Evolutionary conservation across 1,140 invertebrate genomes (phyloP), one percentile per base, ranked within the genome.

Genomic region (Atta texana): DNA sequence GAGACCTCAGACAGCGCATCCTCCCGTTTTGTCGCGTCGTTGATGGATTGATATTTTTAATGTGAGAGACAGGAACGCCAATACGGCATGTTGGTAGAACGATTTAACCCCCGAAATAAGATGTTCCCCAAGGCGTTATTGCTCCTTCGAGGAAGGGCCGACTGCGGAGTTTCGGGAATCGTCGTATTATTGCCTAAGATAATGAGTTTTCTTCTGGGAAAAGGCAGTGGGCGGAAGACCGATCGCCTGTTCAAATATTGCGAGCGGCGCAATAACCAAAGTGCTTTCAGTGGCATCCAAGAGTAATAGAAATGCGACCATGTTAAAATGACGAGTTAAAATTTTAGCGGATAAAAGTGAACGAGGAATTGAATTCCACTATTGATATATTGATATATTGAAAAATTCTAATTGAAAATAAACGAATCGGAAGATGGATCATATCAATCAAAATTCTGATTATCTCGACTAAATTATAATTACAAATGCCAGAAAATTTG

Each of bases 11-110:
- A 61, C 72, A 49, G 66, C 88, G 69, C 82, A 87, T 71, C 82
- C 86, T 92, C 69, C 10, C 57, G 69, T 90, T 90, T 89, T 66
- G 81, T 91, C 88, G 64, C 78, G 44, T 18, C 5, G 24, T 80
- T 94, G 92, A 94, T 93, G 91, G 93, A 93, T 94, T 94, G 93
- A 93, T 92, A 91, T 91, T 92, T 93, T 93, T 92, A 94, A 92
- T 85, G 87, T 86, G 86, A 53, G 59, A 71, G 90, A 94, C 93
- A 93, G 39, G 44, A 51, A 12, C 34, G 89, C 78, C 88, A 92
- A 92, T 91, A 90, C 71, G 76, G 74, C 68, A 53, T 44, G 75
- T 12, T 12, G 64, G 24, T 66, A 18, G 39, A 28, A 53, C 24
- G 74, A 59, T 44, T 24, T 57, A 31, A 66, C 72, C 78, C 31